Conservation (phyloP, 1,140 invertebrate species). For the Hirudo medicinalis region DNA sequence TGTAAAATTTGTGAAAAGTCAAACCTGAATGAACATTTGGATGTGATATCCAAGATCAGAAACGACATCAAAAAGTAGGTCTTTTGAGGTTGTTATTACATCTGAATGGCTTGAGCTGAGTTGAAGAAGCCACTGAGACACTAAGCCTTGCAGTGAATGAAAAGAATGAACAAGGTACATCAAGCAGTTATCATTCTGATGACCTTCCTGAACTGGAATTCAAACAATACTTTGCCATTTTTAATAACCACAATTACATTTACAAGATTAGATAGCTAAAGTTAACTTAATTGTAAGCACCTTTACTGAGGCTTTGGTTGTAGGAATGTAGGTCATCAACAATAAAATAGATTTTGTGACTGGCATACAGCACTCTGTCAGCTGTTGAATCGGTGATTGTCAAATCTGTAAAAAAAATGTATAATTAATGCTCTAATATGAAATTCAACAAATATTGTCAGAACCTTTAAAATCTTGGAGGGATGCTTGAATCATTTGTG, state of each 20-base stretch:
- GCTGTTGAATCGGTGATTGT: not conserved
- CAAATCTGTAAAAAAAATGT: not conserved
- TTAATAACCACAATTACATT: not conserved
- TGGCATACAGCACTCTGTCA: not conserved
- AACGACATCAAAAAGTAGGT: not conserved
- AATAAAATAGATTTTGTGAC: not conserved
- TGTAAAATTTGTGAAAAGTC: not conserved
- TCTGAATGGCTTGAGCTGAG: conserved; percentile 2
- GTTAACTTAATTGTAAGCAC: not conserved
- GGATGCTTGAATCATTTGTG: not conserved
- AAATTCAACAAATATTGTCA: not conserved
- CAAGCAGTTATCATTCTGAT: not conserved
- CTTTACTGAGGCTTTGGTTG: not conserved
- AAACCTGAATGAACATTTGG: conserved; percentile 10
- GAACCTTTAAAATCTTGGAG: conserved; percentile 8
- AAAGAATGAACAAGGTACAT: not conserved
- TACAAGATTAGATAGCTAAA: not conserved
- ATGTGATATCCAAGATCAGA: not conserved
- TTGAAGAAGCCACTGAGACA: conserved; percentile 1
- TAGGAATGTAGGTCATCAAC: not conserved
- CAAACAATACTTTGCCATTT: not conserved
- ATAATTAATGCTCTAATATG: conserved; percentile 1
- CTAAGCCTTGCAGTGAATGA: not conserved
- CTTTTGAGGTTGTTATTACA: not conserved
- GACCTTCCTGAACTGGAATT: not conserved